Conservation (phyloP, 2,888 invertebrate species). For the Ctenicera cuprea region DNA sequence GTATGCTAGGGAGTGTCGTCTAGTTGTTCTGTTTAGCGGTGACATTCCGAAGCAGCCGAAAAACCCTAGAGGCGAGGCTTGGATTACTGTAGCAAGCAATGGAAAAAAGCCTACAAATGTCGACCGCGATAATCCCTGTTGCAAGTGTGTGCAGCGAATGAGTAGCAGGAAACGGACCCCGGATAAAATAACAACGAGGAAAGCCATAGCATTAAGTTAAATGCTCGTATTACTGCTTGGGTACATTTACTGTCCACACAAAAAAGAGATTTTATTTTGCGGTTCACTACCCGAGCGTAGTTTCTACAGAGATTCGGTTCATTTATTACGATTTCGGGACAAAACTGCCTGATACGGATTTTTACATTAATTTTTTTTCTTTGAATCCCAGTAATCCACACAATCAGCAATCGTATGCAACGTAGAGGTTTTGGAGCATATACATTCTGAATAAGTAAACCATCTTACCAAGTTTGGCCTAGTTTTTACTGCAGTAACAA, state of each 20-base stretch:
- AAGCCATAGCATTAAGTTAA: constrained; percentile 37
- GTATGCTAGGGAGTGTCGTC: constrained; percentile 28
- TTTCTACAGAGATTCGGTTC: constrained; percentile 15
- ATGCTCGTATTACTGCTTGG: constrained; percentile 39
- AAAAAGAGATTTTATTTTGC: constrained; percentile 11
- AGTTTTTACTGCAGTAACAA: too few relatives aligned
- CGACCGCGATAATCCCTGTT: constrained; percentile 33
- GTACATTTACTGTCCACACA: constrained; percentile 35
- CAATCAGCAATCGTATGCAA: too few relatives aligned
- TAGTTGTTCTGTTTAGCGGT: constrained; percentile 24
- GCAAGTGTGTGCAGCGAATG: constrained; percentile 40
- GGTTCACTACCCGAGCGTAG: background rate
- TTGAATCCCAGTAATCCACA: too few relatives aligned
- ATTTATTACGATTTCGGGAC: constrained; percentile 19
- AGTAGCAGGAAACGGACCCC: constrained; percentile 23
- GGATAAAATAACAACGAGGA: constrained; percentile 38
- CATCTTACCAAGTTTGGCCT: too few relatives aligned
- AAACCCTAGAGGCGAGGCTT: constrained; percentile 16
- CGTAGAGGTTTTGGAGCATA: too few relatives aligned
- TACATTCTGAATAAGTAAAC: too few relatives aligned
- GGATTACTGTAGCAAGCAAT: constrained; percentile 25
- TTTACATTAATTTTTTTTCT: background rate
- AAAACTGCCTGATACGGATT: background rate
- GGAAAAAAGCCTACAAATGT: constrained; percentile 41
- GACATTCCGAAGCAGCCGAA: constrained; percentile 3